phyloP scores from a whole-genome alignment of 2,888 invertebrate species.

The Lacanobia oleracea region DNA sequence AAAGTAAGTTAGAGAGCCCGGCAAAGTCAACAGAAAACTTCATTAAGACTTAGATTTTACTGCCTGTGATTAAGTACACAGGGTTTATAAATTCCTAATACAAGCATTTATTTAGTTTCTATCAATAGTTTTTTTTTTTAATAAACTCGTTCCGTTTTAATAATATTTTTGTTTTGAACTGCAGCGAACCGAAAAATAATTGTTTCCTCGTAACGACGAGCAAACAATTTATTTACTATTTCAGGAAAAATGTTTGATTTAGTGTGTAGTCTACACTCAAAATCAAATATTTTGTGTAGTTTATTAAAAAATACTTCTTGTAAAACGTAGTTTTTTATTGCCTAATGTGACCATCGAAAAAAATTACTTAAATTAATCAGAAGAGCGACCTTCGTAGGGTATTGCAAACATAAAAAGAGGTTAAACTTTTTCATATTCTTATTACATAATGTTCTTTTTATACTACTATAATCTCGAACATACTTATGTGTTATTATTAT shows the following conservation, averaged over 20 bases:
- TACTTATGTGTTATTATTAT: constrained; percentile 38
- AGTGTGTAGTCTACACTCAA: too few species aligned
- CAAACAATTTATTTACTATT: too few species aligned
- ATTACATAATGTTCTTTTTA: constrained; percentile 22
- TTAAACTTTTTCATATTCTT: constrained; percentile 11
- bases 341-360: neutral
- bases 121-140: too few species aligned
- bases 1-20: neutral
- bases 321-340: neutral
- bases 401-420: constrained; percentile 22
- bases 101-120: neutral
- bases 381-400: neutral
- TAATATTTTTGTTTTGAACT: too few species aligned
- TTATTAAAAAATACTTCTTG: too few species aligned
- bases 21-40: neutral
- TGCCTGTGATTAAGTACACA: neutral
- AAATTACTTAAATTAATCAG: neutral
- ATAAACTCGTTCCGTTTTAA: too few species aligned
- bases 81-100: neutral
- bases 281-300: too few species aligned
- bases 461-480: constrained; percentile 5
- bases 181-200: too few species aligned
- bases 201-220: too few species aligned
- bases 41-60: neutral
- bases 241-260: too few species aligned